Percentiles rank a stretch among this genome's conserved stretches.
Evolutionary conservation across 2,113 vertebrate species (phyloP).

Genomic region (Urocitellus parryii): DNA sequence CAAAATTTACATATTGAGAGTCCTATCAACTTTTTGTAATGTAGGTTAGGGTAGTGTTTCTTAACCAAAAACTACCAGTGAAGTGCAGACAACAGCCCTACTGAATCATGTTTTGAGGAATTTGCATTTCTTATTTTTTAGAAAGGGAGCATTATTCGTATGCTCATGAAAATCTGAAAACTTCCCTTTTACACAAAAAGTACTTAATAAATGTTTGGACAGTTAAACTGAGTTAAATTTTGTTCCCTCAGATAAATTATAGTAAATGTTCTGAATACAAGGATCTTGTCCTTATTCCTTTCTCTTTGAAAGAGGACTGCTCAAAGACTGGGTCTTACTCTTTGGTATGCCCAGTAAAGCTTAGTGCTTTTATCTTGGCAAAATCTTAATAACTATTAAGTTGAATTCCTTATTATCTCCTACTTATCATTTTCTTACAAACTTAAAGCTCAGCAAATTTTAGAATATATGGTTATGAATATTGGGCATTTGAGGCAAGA

Average conservation of each 20-base stretch:
- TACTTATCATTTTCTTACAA: not conserved
- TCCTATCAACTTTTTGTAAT: constrained; percentile 35
- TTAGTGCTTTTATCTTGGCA: constrained; percentile 47
- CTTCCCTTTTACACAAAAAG: not conserved
- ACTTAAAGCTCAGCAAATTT: not conserved
- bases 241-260: not conserved
- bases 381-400: constrained; percentile 5
- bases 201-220: not conserved
- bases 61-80: not conserved
- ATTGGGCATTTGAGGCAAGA: not conserved
- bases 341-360: not conserved
- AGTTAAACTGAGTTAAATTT: constrained; percentile 39
- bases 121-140: not conserved
- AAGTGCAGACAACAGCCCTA: not conserved
- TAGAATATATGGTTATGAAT: not conserved
- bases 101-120: not conserved
- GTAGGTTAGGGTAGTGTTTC: not conserved
- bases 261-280: not conserved
- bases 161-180: constrained; percentile 17
- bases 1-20: not conserved
- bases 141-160: not conserved
- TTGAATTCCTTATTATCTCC: constrained; percentile 26
- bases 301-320: not conserved
- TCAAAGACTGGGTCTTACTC: not conserved
- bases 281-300: not conserved